Base-by-base conservation (phyloP, 2,888 invertebrate genomes). In the Ectobius pallidus region DNA sequence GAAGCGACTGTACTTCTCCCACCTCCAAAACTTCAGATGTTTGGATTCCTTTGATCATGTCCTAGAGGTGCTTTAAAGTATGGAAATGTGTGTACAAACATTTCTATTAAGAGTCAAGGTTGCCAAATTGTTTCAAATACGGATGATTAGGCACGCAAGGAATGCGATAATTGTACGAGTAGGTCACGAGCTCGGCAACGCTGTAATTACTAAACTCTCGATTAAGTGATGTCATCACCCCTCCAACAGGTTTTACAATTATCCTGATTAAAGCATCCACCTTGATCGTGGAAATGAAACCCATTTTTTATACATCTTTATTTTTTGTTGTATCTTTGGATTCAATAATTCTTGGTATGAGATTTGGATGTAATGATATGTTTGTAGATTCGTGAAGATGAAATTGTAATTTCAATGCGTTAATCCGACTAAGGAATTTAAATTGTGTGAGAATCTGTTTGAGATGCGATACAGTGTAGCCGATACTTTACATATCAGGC, bases 211-310 rank as follows among this genome's bases (percentile, higher is more conserved):
- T 63, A 44, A 65, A 18, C 42, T 44, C 27, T 25, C 62, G 34
- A 62, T 62, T 62, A 62, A 61, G 42, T 44, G 65, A 65, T 65
- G 65, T 65, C 65, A 44, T 65, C 65, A 65, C 44, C 62, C 34
- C 34, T 62, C 55, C 25, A 55, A 55, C 34, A 34, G 34, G 34
- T 34, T 34, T 34, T 55, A 22, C 16, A 11, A 55, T 55, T 27
- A 27, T 16, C 27, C 27, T 55, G 55, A 55, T 55, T 55, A 27
- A 16, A 55, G 27, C 22, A 27, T 55, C 34, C 34, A 11, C 34
- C 34, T 34, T n/a, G n/a, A n/a, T n/a, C 34, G 11, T 34, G 7
- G 11, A 34, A 34, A 34, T 34, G 7, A 34, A 34, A 34, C 34
- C 6, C 6, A 34, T 34, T 7, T n/a, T 34, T 34, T 11, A 6